A percentile compares a stretch with the other conserved stretches of the same genome.
phyloP scores from a whole-genome alignment of 2,888 invertebrate genomes.

The Sabatieria punctata region DNA sequence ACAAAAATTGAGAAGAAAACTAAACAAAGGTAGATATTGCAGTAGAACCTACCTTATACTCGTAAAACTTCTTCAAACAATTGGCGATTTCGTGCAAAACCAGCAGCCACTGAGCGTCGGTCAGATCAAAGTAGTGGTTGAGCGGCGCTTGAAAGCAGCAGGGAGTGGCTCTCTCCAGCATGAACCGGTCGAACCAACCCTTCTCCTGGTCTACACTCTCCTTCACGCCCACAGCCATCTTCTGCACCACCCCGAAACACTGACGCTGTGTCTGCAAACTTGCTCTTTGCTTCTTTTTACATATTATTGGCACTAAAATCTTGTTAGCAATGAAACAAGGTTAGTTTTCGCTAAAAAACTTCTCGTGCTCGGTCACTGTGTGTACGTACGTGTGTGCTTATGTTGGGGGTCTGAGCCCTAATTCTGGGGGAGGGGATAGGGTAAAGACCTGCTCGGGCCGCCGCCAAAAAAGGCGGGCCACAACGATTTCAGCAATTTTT shows the following conservation, averaged over 20 bases:
- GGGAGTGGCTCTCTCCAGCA: slow-evolving; percentile 19
- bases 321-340: no score
- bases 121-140: slow-evolving; percentile 39
- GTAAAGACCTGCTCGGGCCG: no score
- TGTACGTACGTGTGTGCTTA: no score
- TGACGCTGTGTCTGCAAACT: slow-evolving; percentile 39
- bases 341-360: no score
- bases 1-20: neutral
- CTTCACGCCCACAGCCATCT: neutral
- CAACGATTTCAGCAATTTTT: no score
- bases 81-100: slow-evolving; percentile 30
- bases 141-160: slow-evolving; percentile 41
- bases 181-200: neutral
- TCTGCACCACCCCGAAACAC: slow-evolving; percentile 23
- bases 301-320: no score
- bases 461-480: no score
- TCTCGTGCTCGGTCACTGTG: no score
- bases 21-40: neutral
- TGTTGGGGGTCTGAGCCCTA: no score
- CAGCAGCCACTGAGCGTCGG: slow-evolving; percentile 37
- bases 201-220: no score
- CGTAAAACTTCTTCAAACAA: slow-evolving; percentile 27
- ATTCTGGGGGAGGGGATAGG: no score
- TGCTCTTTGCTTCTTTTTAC: no score
- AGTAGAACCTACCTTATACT: slow-evolving; percentile 21